Conservation (phyloP, 1,140 invertebrate genomes). For the Lanistes nyassanus region DNA sequence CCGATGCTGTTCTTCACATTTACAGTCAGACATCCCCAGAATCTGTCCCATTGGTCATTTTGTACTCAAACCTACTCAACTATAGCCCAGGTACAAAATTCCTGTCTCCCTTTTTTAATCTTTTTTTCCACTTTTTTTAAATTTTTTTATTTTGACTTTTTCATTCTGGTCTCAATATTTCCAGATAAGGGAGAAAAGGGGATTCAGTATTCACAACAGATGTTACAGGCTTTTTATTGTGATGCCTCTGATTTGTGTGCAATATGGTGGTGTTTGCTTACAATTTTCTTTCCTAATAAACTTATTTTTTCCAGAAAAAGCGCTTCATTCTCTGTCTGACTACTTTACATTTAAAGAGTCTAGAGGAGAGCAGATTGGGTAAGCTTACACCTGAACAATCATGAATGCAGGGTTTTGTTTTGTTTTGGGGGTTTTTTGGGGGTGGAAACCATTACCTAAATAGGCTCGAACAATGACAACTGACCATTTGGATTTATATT, state of each 20-base stretch:
- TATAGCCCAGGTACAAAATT: conserved; percentile 21
- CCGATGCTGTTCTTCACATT: conserved; percentile 21
- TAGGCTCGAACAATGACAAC: neutral
- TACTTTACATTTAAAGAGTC: neutral
- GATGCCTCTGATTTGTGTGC: neutral
- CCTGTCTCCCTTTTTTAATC: neutral
- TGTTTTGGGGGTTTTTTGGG: neutral
- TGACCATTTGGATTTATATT: neutral
- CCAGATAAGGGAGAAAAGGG: neutral
- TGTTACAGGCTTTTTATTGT: neutral
- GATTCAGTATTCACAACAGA: neutral
- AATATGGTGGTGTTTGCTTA: neutral
- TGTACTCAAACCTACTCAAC: conserved; percentile 14
- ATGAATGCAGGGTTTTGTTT: neutral
- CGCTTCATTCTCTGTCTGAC: neutral
- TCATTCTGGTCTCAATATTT: neutral
- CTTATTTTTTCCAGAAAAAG: conserved; percentile 3
- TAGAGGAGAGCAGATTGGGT: neutral
- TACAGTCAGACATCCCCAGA: conserved; percentile 23
- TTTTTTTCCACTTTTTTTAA: neutral
- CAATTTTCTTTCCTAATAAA: too few relatives aligned
- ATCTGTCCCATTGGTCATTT: conserved; percentile 6
- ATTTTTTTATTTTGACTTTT: neutral
- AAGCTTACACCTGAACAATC: neutral
- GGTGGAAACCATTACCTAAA: neutral